Evolutionary conservation across 2,888 invertebrate species (phyloP), one percentile per base, ranked within the genome.

Genomic region (Drosophila histrio): DNA sequence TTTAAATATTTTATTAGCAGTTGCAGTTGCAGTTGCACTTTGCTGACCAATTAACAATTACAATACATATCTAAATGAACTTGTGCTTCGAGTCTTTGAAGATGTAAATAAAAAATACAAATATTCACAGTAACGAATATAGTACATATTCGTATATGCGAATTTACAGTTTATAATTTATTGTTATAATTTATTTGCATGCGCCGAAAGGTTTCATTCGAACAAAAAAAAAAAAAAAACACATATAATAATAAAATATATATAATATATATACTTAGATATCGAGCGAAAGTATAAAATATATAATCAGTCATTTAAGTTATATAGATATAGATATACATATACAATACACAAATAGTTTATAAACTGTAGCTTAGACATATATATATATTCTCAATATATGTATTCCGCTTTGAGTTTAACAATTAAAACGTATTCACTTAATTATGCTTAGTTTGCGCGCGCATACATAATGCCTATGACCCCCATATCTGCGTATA

Each of bases 271-370:
- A 34, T 67, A 61, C 38, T 49, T 38, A 57, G 36, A 39, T 53
- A 66, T 69, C 52, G 80, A 71, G 72, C 66, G 61, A 87, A 74
- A 41, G 39, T 53, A 53, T 53, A 53, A 53, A 84, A 87, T 84
- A 82, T 77, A 84, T 87, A 82, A 82, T 82, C 81, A 82, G 81
- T 82, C 81, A 81, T 87, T 81, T 69, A 82, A 72, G 85, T 82
- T 83, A 62, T 79, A 79, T 44, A 59, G 59, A 53, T 53, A 39
- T 44, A 71, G 36, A 50, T 62, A 79, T 85, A 65, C 65, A 81
- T 53, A 72, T 58, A 77, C 64, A 83, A 58, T 61, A 63, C 46
- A 64, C 60, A 77, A 56, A 54, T 46, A 68, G 53, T 60, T 49
- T 41, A 57, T 52, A 38, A 61, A 67, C 36, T 66, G 50, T 47